A percentile compares a stretch with the other conserved stretches of the same genome.
Conservation (phyloP, 2,113 vertebrate species). For the Jaculus jaculus region DNA sequence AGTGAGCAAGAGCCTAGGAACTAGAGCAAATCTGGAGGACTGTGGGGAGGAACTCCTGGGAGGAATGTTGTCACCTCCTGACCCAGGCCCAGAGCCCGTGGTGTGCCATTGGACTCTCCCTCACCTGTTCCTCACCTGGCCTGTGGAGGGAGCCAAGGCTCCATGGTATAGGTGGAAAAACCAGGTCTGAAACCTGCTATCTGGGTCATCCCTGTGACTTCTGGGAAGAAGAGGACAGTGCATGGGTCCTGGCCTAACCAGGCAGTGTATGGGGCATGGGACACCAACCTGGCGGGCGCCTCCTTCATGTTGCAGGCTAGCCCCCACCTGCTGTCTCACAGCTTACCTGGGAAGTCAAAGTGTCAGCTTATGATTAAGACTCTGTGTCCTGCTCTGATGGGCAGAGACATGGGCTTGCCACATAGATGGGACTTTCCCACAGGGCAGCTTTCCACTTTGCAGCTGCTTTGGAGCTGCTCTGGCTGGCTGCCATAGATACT, state of each 20-base stretch:
- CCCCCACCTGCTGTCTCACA: too few relatives aligned
- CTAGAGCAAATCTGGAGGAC: background rate
- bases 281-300: fast-evolving
- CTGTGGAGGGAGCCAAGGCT: background rate
- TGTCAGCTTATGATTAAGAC: fast-evolving
- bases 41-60: fast-evolving
- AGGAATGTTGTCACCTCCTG: fast-evolving
- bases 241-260: fast-evolving
- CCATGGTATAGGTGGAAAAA: fast-evolving
- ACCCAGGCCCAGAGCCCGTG: background rate
- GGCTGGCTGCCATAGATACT: background rate
- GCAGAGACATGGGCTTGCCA: background rate
- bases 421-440: background rate
- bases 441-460: background rate
- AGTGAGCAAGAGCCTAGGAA: background rate
- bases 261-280: fast-evolving
- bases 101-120: fast-evolving
- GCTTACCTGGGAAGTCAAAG: background rate
- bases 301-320: background rate
- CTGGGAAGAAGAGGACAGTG: background rate
- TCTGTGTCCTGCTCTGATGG: background rate
- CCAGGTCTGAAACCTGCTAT: background rate
- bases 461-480: background rate
- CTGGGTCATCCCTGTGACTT: fast-evolving
- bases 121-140: background rate